These are phyloP conservation scores for Cryptosula pallasiana DNA, from an alignment of 2,888 invertebrate species.

Conservation along the genomic window DNA sequence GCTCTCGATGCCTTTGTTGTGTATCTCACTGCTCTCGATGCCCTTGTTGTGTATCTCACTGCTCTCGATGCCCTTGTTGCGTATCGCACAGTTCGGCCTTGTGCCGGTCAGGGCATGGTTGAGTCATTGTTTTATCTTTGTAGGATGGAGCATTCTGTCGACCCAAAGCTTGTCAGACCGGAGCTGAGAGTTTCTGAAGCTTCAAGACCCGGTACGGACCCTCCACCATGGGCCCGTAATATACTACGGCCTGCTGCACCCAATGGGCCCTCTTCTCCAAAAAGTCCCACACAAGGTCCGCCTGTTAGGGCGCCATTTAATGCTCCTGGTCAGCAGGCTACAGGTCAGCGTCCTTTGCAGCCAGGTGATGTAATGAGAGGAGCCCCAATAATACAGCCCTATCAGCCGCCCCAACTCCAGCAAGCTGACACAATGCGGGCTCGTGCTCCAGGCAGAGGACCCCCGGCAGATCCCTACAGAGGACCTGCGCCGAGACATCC, in stretches of 20 bases:
- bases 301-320: too few species aligned
- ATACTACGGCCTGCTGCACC: neutral
- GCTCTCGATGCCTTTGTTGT: too few species aligned
- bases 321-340: slow-evolving; percentile 61
- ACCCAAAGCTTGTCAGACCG: neutral
- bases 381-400: slow-evolving; percentile 28
- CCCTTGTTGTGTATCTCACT: too few species aligned
- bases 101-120: too few species aligned
- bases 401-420: slow-evolving; percentile 55
- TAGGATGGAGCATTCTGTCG: neutral
- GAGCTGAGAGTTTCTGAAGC: neutral
- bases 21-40: too few species aligned
- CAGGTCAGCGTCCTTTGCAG: slow-evolving; percentile 53
- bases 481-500: neutral
- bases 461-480: slow-evolving; percentile 20
- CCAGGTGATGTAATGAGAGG: slow-evolving; percentile 35
- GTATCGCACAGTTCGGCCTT: too few species aligned
- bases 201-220: neutral
- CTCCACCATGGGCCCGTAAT: slow-evolving; percentile 5
- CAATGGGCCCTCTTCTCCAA: neutral
- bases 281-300: slow-evolving; percentile 26
- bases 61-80: too few species aligned
- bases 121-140: too few species aligned
- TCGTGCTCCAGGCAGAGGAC: slow-evolving; percentile 23
- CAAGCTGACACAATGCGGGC: slow-evolving; percentile 47